Percentiles rank a stretch among this genome's conserved stretches.
phyloP scores from a whole-genome alignment of 2,113 vertebrate genomes.

The Myiozetetes cayanensis region DNA sequence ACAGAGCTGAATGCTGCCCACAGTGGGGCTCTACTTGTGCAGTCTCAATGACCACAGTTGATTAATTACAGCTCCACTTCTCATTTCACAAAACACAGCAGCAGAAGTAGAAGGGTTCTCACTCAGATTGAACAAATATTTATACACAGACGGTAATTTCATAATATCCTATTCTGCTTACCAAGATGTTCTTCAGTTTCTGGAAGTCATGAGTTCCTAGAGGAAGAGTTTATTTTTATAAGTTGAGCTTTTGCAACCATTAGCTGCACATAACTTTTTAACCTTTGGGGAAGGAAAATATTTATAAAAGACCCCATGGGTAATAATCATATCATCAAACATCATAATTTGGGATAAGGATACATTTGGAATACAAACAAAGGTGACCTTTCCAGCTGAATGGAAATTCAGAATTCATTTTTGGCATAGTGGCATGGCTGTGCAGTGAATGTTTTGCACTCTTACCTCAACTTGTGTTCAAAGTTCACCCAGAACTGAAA shows the following conservation, averaged over 20 bases:
- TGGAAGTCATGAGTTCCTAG: slow-evolving; percentile 24
- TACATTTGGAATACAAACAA: neutral
- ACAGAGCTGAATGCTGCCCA: neutral
- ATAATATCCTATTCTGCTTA: slow-evolving; percentile 26
- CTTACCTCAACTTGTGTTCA: neutral
- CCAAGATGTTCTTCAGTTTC: slow-evolving; percentile 29
- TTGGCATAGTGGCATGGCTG: neutral
- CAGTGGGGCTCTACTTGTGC: neutral
- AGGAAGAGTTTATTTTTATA: slow-evolving; percentile 27
- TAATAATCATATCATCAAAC: neutral
- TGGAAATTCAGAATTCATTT: neutral
- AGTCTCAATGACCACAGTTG: neutral
- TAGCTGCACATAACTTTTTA: neutral
- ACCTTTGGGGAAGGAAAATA: neutral
- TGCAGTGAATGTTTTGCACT: neutral
- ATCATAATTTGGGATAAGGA: neutral
- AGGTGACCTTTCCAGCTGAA: neutral
- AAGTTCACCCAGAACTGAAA: neutral
- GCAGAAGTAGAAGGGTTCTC: neutral
- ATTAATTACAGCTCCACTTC: neutral
- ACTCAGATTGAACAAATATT: slow-evolving; percentile 41
- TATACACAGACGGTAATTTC: slow-evolving; percentile 21
- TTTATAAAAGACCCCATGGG: neutral
- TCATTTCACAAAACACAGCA: neutral
- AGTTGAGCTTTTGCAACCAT: slow-evolving; percentile 16